Evolutionary conservation across 2,797 vertebrate species (phyloP).

Genomic region (Tolypeutes matacus): DNA sequence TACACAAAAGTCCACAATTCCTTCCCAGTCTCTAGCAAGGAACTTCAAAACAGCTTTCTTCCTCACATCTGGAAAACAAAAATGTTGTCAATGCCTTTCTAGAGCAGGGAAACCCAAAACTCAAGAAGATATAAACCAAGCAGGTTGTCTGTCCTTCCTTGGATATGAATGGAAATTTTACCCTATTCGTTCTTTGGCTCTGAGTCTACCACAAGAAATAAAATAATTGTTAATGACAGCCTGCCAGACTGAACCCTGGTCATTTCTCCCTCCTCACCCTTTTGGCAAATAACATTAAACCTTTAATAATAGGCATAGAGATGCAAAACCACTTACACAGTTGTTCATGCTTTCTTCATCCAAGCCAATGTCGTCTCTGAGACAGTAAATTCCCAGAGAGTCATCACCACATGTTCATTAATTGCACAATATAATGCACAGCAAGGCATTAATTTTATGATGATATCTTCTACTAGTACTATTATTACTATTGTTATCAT

Average conservation of each 20-base stretch:
- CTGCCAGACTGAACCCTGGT: not conserved
- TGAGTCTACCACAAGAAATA: not conserved
- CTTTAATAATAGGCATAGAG: not conserved
- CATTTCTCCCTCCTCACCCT: constrained; percentile 20
- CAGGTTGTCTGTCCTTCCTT: not conserved
- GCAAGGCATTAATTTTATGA: not conserved
- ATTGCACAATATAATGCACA: not conserved
- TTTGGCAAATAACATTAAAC: constrained; percentile 3
- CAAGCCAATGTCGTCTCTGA: not conserved
- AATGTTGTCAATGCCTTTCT: not conserved
- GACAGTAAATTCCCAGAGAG: not conserved
- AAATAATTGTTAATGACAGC: constrained; percentile 20
- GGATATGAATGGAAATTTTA: not conserved
- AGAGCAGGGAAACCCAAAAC: not conserved
- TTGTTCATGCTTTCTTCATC: not conserved
- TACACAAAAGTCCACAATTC: not conserved
- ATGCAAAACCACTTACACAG: not conserved
- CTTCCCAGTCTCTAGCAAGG: not conserved
- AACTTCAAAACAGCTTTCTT: not conserved
- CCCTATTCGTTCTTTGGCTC: not conserved
- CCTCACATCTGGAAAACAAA: not conserved
- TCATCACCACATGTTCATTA: not conserved
- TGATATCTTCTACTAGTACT: not conserved
- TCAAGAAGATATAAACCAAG: not conserved
- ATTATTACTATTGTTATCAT: not conserved